These are phyloP conservation scores for Andrena marginata DNA, from an alignment of 2,888 invertebrate genomes.

Conservation along the genomic window DNA sequence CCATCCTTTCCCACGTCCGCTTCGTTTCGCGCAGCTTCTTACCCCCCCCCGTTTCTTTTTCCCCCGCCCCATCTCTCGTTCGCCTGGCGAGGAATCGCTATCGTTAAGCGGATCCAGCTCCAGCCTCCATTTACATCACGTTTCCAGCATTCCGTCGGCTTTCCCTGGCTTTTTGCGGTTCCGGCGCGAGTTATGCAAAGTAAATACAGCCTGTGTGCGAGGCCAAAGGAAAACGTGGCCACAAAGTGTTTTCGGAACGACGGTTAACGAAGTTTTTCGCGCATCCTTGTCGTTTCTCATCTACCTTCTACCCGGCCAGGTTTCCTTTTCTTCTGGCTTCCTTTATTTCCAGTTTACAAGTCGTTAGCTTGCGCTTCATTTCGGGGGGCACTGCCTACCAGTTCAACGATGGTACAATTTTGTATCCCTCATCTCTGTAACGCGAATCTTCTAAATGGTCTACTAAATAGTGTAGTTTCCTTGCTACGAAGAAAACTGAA, in stretches of 20 bases:
- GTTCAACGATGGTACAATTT: not conserved
- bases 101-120: constrained; percentile 25
- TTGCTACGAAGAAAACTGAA: too few relatives aligned
- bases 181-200: constrained; percentile 39
- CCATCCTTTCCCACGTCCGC: constrained; percentile 12
- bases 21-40: constrained; percentile 5
- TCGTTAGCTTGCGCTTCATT: not conserved
- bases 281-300: not conserved
- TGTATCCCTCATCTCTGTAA: too few relatives aligned
- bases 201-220: constrained; percentile 30
- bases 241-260: constrained; percentile 16
- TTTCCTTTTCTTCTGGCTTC: not conserved
- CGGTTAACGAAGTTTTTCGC: constrained; percentile 31
- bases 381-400: not conserved
- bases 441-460: too few relatives aligned
- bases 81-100: constrained; percentile 11
- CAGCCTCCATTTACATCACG: constrained; percentile 41
- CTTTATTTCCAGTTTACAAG: not conserved
- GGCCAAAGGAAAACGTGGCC: constrained; percentile 8
- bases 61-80: not conserved
- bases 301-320: not conserved
- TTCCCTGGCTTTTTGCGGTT: constrained; percentile 25
- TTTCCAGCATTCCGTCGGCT: constrained; percentile 31
- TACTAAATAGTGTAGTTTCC: too few relatives aligned
- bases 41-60: not conserved